A percentile compares a stretch with the other conserved stretches of the same genome.
phyloP scores from a whole-genome alignment of 2,888 invertebrate genomes.

The Ferdinandea cuprea region DNA sequence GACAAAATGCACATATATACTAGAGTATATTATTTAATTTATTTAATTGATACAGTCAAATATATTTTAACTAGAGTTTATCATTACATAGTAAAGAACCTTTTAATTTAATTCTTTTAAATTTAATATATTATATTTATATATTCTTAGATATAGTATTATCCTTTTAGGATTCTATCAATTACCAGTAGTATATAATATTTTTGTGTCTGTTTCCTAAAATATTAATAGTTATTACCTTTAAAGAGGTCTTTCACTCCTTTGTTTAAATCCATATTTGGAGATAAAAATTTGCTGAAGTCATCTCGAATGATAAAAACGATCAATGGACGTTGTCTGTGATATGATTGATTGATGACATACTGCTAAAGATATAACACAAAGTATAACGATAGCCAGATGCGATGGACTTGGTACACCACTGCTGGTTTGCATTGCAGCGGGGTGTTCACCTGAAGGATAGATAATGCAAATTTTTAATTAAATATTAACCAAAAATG shows the following conservation, averaged over 20 bases:
- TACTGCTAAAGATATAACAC: slow-evolving; percentile 77
- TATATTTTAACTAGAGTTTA: too few relatives aligned
- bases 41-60: too few relatives aligned
- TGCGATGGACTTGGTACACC: slow-evolving; percentile 81
- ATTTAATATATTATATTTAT: slow-evolving; percentile 22
- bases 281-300: slow-evolving; percentile 49
- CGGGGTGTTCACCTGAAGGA: slow-evolving; percentile 90
- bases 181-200: slow-evolving; percentile 55
- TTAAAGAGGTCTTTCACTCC: neutral
- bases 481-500: neutral
- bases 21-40: too few relatives aligned
- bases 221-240: slow-evolving; percentile 9
- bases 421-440: slow-evolving; percentile 92
- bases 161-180: slow-evolving; percentile 53
- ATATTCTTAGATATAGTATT: slow-evolving; percentile 40
- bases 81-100: slow-evolving; percentile 49
- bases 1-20: too few relatives aligned
- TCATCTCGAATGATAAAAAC: slow-evolving; percentile 76
- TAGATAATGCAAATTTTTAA: neutral
- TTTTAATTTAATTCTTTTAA: slow-evolving; percentile 18
- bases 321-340: slow-evolving; percentile 79
- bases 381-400: slow-evolving; percentile 77
- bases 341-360: slow-evolving; percentile 82
- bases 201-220: slow-evolving; percentile 7
- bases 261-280: slow-evolving; percentile 11